Conservation (phyloP, 2,888 invertebrate genomes). For the Uropetala carovei region DNA sequence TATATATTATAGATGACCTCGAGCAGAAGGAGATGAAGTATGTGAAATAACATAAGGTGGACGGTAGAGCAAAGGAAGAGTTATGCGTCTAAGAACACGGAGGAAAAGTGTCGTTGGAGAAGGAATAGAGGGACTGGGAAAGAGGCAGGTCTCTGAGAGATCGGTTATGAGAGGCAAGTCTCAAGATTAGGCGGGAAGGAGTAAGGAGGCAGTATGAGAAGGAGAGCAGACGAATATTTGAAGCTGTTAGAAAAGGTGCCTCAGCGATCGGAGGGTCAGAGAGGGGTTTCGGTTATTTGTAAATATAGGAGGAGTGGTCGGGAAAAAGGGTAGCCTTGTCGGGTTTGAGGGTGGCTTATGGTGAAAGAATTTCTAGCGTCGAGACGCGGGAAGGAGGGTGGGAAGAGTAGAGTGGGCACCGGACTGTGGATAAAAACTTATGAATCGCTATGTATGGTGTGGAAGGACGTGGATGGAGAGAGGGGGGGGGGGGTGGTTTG, state of each 20-base stretch:
- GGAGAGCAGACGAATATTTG: background rate
- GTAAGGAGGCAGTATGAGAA: background rate
- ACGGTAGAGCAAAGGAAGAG: background rate
- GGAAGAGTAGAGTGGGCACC: background rate
- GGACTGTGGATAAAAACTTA: no score
- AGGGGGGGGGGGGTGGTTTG: background rate
- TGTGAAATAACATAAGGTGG: slow-evolving; percentile 39
- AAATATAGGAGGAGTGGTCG: slow-evolving; percentile 48
- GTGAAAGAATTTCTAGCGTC: background rate
- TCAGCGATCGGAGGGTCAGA: background rate
- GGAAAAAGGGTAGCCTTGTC: background rate
- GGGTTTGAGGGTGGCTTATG: background rate
- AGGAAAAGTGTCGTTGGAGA: background rate
- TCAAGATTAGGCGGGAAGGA: background rate
- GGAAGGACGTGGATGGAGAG: background rate
- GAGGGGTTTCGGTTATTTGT: slow-evolving; percentile 35
- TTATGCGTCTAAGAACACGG: background rate
- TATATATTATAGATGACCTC: no score
- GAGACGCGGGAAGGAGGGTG: background rate
- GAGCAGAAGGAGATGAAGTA: slow-evolving; percentile 46
- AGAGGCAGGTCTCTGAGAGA: no score
- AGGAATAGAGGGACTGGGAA: background rate
- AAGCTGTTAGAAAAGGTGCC: background rate
- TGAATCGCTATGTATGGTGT: background rate
- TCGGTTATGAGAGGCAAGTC: no score